Evolutionary conservation across 2,113 vertebrate genomes (phyloP).

Genomic region (Taurulus bubalis): DNA sequence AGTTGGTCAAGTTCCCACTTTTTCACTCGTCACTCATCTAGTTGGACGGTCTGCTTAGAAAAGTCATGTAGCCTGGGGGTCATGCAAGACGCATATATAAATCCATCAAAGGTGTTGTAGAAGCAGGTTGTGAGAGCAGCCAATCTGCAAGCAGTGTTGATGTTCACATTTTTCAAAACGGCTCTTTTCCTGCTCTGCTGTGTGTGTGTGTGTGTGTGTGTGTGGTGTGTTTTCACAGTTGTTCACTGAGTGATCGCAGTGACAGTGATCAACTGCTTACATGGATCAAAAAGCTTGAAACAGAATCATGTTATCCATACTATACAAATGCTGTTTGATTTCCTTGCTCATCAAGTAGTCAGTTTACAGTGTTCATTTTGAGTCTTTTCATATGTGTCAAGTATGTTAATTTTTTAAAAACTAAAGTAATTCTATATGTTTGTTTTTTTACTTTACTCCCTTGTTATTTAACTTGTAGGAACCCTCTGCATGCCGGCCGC

Average conservation of each 20-base stretch:
- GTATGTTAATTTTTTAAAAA: too few species aligned
- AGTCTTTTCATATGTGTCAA: background rate
- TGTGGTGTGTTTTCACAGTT: background rate
- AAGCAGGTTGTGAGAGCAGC: slow-evolving; percentile 36
- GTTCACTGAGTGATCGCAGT: background rate
- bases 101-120: slow-evolving; percentile 44
- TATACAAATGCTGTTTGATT: background rate
- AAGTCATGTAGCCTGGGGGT: slow-evolving; percentile 23
- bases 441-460: too few species aligned
- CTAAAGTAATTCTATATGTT: too few species aligned
- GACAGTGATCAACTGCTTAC: background rate
- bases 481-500: background rate
- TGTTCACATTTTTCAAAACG: slow-evolving; percentile 8
- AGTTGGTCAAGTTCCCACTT: slow-evolving; percentile 40
- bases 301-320: background rate
- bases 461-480: background rate
- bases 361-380: background rate
- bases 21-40: slow-evolving; percentile 51
- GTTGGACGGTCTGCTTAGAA: slow-evolving; percentile 45
- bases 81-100: slow-evolving; percentile 34
- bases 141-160: slow-evolving; percentile 8
- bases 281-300: background rate
- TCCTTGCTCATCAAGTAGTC: background rate
- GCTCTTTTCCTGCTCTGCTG: background rate
- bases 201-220: background rate